These are phyloP conservation scores for Rhabdomys pumilio DNA, from an alignment of 2,797 vertebrate species.

Conservation along the genomic window DNA sequence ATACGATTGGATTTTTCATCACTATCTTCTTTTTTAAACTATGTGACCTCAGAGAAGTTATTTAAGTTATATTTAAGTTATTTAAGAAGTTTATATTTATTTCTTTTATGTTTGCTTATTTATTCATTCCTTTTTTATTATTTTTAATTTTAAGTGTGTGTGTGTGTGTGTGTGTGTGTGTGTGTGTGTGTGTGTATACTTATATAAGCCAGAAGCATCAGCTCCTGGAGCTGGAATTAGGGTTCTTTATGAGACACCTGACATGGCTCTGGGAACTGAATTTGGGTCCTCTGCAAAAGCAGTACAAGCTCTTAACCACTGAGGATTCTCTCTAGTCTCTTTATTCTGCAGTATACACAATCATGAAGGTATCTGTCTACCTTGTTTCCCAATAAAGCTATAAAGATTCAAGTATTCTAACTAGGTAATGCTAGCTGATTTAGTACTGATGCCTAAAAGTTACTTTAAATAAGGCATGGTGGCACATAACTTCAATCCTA, in stretches of 20 bases:
- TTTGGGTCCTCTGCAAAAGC: not conserved
- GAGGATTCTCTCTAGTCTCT: not conserved
- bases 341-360: not conserved
- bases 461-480: not conserved
- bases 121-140: not conserved
- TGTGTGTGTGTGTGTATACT: not conserved
- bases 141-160: not conserved
- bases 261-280: not conserved
- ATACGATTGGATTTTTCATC: not conserved
- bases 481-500: not conserved
- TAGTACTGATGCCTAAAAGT: not conserved
- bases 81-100: not conserved
- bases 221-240: not conserved
- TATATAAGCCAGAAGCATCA: not conserved
- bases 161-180: not conserved
- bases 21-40: not conserved
- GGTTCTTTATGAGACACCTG: not conserved
- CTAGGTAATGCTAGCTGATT: not conserved
- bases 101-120: not conserved
- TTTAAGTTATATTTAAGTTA: not conserved
- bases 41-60: not conserved
- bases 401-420: not conserved
- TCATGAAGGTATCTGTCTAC: not conserved
- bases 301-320: too few relatives aligned
- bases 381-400: constrained; percentile 9